Evolutionary conservation across 2,113 vertebrate genomes (phyloP).

Genomic region (Sander vitreus): DNA sequence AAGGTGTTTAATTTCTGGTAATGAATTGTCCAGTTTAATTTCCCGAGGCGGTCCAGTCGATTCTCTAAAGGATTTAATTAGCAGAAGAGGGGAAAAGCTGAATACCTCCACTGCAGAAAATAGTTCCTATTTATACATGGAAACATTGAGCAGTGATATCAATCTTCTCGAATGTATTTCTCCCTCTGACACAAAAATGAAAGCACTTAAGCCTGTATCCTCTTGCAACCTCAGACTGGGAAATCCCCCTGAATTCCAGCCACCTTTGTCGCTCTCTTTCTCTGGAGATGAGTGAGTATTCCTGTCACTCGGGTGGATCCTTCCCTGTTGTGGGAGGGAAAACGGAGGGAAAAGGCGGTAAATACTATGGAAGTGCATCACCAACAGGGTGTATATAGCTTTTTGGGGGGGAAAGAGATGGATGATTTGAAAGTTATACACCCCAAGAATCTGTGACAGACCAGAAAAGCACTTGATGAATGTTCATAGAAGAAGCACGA

Average conservation of each 20-base stretch:
- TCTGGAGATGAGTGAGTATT: slow-evolving; percentile 57
- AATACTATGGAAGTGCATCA: not conserved
- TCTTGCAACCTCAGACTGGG: slow-evolving; percentile 66
- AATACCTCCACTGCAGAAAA: slow-evolving; percentile 16
- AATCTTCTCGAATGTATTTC: slow-evolving; percentile 56
- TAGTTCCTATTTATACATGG: slow-evolving; percentile 37
- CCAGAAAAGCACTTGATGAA: slow-evolving; percentile 68
- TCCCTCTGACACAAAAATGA: slow-evolving; percentile 50
- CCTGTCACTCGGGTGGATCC: slow-evolving; percentile 51
- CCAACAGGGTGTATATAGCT: not conserved
- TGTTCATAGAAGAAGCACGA: slow-evolving; percentile 52
- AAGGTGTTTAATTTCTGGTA: slow-evolving; percentile 45
- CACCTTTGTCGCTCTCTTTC: slow-evolving; percentile 55
- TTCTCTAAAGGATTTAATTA: slow-evolving; percentile 64
- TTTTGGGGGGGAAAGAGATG: not conserved
- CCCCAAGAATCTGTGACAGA: slow-evolving; percentile 31
- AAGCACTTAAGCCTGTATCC: slow-evolving; percentile 68
- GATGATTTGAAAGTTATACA: slow-evolving; percentile 47
- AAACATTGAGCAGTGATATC: slow-evolving; percentile 58
- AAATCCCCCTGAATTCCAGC: slow-evolving; percentile 74
- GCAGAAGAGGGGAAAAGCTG: slow-evolving; percentile 35
- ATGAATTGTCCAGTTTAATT: slow-evolving; percentile 63
- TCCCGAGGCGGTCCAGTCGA: slow-evolving; percentile 25
- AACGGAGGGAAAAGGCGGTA: not conserved
- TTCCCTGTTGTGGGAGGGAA: slow-evolving; percentile 13